Base-by-base conservation (phyloP, 2,797 vertebrate species). In the Amniataba percoides region DNA sequence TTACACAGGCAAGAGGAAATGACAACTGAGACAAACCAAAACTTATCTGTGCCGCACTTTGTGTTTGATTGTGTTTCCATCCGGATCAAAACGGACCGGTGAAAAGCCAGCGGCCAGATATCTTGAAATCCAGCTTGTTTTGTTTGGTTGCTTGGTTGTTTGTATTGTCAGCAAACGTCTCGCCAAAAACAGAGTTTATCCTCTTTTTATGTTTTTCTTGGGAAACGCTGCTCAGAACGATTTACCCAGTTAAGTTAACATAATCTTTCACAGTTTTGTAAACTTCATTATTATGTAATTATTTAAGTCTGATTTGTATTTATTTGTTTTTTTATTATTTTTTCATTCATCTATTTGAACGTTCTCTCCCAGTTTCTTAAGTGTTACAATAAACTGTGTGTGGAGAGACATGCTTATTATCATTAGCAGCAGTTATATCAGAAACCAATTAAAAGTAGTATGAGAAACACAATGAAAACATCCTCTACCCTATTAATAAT, bases 1-100 rank as follows among this genome's bases (percentile, higher is more conserved):
- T 89, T 78, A 86, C 46, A 67, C 81, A 82, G 70, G 68, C 53
- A 8, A 59, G 66, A 81, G 62, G 66, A 83, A 74, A 83, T 59
- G 61, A 87, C 79, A 82, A 70, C 71, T 49, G 48, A 79, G 63
- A 71, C 34, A 64, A 81, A 78, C 59, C 53, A 55, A 78, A 36
- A 84, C 81, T 84, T 76, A 51, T 67, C 60, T 45, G 39, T 21
- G 18, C 58, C 36, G 52, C 62, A 39, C 65, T 66, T 39, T 64
- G 27, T 11, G 61, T 78, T 62, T 65, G 43, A 77, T 58, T 77
- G 73, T 66, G 71, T 74, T 80, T 84, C 74, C 81, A 71, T 48
- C 31, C 15, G 19, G n/a, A 84, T 65, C 25, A 11, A 52, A 58
- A 16, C 7, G 0, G 36, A 49, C 25, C 11, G 68, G 3, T 0